A percentile compares a stretch with the other conserved stretches of the same genome.
Conservation (phyloP, 2,888 invertebrate species). For the Zaprionus obscuricornis region DNA sequence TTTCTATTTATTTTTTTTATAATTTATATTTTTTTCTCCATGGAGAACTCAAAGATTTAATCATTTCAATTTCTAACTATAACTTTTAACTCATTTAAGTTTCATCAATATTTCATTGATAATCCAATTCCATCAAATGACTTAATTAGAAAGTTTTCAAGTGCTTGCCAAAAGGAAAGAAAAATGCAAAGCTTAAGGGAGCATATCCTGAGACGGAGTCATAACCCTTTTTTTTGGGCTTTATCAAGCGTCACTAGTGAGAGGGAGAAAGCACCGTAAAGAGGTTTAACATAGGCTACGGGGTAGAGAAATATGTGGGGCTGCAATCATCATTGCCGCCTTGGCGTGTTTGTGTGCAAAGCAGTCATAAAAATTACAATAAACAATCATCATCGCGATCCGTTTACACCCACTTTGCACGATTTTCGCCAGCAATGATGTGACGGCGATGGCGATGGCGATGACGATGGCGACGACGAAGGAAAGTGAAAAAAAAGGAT, state of each 20-base stretch:
- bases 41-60: no score
- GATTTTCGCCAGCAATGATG: conserved; percentile 71
- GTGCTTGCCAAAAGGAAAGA: conserved; percentile 32
- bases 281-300: no score
- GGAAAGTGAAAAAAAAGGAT: conserved; percentile 74
- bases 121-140: conserved; percentile 39
- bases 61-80: no score
- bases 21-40: no score
- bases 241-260: no score
- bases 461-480: conserved; percentile 41
- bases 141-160: conserved; percentile 70
- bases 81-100: no score
- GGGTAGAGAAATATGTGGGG: no score
- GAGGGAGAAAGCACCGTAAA: no score
- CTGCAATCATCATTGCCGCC: conserved; percentile 73
- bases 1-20: no score
- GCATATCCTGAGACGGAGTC: conserved; percentile 26
- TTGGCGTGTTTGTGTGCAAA: conserved; percentile 80
- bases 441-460: no score
- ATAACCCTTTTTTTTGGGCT: conserved; percentile 28
- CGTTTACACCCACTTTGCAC: conserved; percentile 81
- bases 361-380: conserved; percentile 80
- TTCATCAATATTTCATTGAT: no score
- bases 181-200: background rate
- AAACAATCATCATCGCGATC: conserved; percentile 77